Conservation (phyloP, 2,113 vertebrate genomes). For the Mus musculus region GRCm39 chr12:31187001-31187500, state of each 20-base stretch:
- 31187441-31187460: neutral
- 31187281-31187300: constrained; percentile 31
- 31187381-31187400: neutral
- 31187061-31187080: neutral
- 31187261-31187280: constrained; percentile 46
- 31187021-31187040: neutral
- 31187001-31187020: neutral
- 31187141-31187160: neutral
- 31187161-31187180: neutral
- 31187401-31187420: neutral
- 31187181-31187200: constrained; percentile 3
- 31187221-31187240: constrained; percentile 38
- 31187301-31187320: constrained; percentile 18
- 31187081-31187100: neutral
- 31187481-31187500: neutral
- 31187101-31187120: neutral
- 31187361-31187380: neutral
- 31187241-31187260: constrained; percentile 2
- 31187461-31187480: neutral
- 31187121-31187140: neutral
- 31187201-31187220: neutral
- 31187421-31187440: neutral
- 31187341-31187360: constrained; percentile 19
- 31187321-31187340: neutral
- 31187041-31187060: neutral